Conservation (phyloP, 2,113 vertebrate genomes). For the Callionymus lyra region DNA sequence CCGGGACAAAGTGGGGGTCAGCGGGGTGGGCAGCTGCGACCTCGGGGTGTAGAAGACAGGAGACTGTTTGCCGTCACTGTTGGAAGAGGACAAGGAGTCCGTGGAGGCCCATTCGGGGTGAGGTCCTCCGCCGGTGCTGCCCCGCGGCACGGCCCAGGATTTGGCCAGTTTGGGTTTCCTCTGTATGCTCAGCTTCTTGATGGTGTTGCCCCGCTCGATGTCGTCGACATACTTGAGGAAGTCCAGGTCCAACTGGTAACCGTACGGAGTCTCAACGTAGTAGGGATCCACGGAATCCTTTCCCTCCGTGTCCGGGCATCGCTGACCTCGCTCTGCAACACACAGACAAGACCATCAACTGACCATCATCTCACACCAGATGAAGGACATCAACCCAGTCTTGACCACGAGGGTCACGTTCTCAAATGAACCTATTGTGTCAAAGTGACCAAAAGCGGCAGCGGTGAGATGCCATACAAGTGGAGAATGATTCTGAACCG, state of each 20-base stretch:
- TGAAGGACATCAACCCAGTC: too few species aligned
- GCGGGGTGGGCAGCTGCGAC: constrained; percentile 47
- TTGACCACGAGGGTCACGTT: too few species aligned
- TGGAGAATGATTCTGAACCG: too few species aligned
- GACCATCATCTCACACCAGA: too few species aligned
- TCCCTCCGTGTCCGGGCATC: constrained; percentile 68
- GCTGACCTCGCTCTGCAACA: constrained; percentile 71
- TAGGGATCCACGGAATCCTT: constrained; percentile 76
- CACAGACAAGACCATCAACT: neutral
- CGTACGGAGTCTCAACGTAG: constrained; percentile 95
- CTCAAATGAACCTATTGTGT: too few species aligned
- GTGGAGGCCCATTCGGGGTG: constrained; percentile 83
- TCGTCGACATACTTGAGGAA: constrained; percentile 98
- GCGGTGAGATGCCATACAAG: too few species aligned
- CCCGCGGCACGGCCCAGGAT: constrained; percentile 45
- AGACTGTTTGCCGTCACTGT: constrained; percentile 86
- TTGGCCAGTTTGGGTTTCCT: constrained; percentile 73
- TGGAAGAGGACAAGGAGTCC: constrained; percentile 86
- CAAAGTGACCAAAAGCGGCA: too few species aligned
- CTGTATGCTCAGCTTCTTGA: constrained; percentile 86
- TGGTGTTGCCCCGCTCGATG: constrained; percentile 92
- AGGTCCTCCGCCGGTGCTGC: constrained; percentile 39
- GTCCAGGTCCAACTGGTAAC: constrained; percentile 93
- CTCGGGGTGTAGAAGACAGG: constrained; percentile 60
- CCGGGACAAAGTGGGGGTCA: constrained; percentile 43